Evolutionary conservation across 2,113 vertebrate genomes (phyloP), one percentile per base, ranked within the genome.

Genomic region (Lipotes vexillifer): DNA sequence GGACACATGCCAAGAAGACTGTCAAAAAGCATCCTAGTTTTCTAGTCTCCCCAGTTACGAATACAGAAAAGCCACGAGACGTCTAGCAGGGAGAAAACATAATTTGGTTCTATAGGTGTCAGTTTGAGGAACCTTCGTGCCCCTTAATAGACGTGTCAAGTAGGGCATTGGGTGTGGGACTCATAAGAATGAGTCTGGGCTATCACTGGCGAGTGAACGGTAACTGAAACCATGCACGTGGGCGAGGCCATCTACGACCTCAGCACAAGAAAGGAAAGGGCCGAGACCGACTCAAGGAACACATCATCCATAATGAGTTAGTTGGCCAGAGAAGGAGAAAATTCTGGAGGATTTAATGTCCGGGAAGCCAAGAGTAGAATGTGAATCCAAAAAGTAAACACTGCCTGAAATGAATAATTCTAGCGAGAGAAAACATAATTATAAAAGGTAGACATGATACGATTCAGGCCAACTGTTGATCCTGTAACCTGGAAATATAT

Each of bases 341-440:
- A 55, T 65, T n/a, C 66, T 21, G 31, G 68, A 65, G 31, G 12
- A 23, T 2, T 44, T 8, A 12, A 23, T 33, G 13, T 63, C 41
- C n/a, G 3, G 46, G 91, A 77, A 63, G 4, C 46, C 25, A 71
- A 38, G 98, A 98, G 44, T 99, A 99, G 99, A 97, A 97, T 94
- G 97, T 98, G 93, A 97, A 66, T 59, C 97, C 98, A 87, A 96
- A 98, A 98, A 99, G 99, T 99, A 97, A 97, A 97, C 86, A 2
- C 3, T 57, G 21, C 44, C 31, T n/a, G 29, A 63, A 9, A 29
- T 41, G n/a, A 46, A n/a, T 52, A 65, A 65, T 2, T 13, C 10
- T 5, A 20, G 18, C 21, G 29, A 41, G 14, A 36, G 14, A 77
- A 33, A 68, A 27, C 68, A 18, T n/a, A 2, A 36, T 21, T 21